Evolutionary conservation across 2,888 invertebrate genomes (phyloP).

Genomic region (Embidobia sp.): DNA sequence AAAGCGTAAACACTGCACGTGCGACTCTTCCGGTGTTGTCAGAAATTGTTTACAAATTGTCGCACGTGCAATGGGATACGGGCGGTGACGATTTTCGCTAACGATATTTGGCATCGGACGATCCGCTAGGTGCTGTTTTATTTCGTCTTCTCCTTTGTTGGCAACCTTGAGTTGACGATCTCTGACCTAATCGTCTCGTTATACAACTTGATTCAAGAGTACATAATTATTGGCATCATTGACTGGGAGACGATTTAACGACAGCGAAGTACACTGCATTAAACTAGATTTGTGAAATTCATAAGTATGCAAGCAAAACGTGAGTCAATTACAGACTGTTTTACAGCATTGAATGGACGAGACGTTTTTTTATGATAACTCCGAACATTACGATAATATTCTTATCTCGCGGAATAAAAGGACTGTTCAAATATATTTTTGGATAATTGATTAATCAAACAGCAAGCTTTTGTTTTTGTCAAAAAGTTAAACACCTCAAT

Average conservation of each 20-base stretch:
- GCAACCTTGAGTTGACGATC: constrained; percentile 57
- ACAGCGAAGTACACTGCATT: constrained; percentile 19
- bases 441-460: no score
- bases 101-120: constrained; percentile 23
- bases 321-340: no score
- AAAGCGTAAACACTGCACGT: not conserved
- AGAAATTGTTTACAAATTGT: constrained; percentile 22
- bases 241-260: constrained; percentile 25
- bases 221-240: constrained; percentile 60
- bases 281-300: constrained; percentile 34
- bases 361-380: no score
- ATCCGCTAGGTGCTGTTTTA: no score
- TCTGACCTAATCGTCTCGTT: constrained; percentile 62
- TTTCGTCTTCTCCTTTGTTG: constrained; percentile 47
- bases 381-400: no score
- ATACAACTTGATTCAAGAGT: constrained; percentile 60
- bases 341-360: no score
- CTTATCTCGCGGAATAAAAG: no score
- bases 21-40: constrained; percentile 19
- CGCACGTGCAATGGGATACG: constrained; percentile 11
- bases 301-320: constrained; percentile 1
- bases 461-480: no score
- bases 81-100: constrained; percentile 10
- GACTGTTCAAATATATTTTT: no score
- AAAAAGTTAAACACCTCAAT: no score